Conservation (phyloP, 2,888 invertebrate genomes). For the Brenthis ino region DNA sequence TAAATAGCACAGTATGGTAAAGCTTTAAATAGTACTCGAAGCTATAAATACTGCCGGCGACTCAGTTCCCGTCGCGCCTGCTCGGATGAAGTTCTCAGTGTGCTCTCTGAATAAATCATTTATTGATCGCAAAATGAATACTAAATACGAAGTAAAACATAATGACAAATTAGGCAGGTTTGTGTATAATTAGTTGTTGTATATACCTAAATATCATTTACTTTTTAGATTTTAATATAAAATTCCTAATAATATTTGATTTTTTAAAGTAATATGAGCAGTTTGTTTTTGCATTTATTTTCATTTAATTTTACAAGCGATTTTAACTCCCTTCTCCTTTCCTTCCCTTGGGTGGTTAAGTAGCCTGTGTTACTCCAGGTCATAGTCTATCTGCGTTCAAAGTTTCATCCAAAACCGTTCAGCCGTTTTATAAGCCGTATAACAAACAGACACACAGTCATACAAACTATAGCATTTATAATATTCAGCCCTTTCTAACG, state of each 20-base stretch:
- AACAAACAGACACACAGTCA: no score
- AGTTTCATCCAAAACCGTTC: no score
- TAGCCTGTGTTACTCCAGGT: no score
- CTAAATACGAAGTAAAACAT: slow-evolving; percentile 58
- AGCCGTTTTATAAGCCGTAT: no score
- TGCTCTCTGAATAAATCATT: not conserved
- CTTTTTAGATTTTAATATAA: no score
- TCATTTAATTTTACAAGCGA: not conserved
- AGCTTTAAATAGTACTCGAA: slow-evolving; percentile 38
- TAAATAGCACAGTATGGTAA: slow-evolving; percentile 1
- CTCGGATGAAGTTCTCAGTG: slow-evolving; percentile 18
- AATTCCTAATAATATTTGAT: no score
- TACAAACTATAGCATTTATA: no score
- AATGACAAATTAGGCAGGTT: slow-evolving; percentile 66
- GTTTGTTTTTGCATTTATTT: not conserved
- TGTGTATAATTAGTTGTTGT: slow-evolving; percentile 36
- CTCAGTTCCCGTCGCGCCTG: slow-evolving; percentile 45
- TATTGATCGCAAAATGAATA: slow-evolving; percentile 48
- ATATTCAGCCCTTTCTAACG: no score
- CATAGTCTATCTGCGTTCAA: no score
- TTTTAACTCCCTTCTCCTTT: no score
- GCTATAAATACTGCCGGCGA: slow-evolving; percentile 48
- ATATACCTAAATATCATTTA: no score
- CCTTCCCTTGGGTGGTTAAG: no score
- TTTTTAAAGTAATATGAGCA: not conserved